Base-by-base conservation (phyloP, 2,113 vertebrate genomes). In the Lethenteron reissneri region DNA sequence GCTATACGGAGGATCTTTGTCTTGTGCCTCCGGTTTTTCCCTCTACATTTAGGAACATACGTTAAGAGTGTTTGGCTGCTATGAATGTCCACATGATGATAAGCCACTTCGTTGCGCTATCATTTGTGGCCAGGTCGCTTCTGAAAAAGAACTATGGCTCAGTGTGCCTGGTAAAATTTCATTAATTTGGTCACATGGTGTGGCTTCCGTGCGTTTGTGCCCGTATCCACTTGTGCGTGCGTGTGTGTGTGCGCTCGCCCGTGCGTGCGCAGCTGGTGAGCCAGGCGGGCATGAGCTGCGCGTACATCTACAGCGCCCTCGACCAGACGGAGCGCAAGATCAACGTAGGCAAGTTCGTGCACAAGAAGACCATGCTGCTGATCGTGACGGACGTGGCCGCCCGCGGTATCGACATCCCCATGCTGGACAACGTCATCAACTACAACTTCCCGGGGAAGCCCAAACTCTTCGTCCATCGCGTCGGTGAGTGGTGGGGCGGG, bases 271-370 rank as follows among this genome's bases (percentile, higher is more conserved):
- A 99, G 94, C 78, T 99, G 77, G 78, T 96, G 76, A 76, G 72
- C 0, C 74, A 74, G 0, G 87, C 94, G 76, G 83, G 88, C 1
- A 74, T 99, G 72, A 83, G 82, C 71, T 92, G 88, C 17, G 78
- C 91, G 10, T 88, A 95, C 79, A 88, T 94, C 80, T 97, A 99
- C 82, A 97, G 92, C 7, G 83, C 94, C 13, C 83, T 99, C 72
- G 94, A 99, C 78, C 92, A 90, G 81, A 92, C 94, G 0, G 92
- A 90, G 71, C 87, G 94, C 70, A 97, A 99, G 81, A 97, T 99
- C 82, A 97, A 96, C 82, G 86, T 96, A 0, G 90, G 90, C 58
- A 90, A 83, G 70, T 99, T 99, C 58, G 78, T 83, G 3, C 89
- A 90, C 10, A 80, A 88, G 71, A 92, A 90, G 80, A 90, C 86